Base-by-base conservation (phyloP, 2,113 vertebrate genomes). In the Lophochroa leadbeateri region DNA sequence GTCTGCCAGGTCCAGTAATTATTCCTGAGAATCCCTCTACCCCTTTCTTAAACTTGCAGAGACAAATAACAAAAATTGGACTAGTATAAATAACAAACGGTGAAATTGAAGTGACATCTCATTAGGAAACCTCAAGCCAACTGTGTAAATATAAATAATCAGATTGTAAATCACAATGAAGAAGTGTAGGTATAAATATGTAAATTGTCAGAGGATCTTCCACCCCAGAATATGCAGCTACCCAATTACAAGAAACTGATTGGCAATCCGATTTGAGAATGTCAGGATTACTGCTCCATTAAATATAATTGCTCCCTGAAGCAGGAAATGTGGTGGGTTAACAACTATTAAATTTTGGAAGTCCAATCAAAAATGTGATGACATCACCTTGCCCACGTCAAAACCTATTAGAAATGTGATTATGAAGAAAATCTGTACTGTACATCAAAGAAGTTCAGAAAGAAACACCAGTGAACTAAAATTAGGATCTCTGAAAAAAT, bases 261-360 rank as follows among this genome's bases (percentile, higher is more conserved):
- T 97, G 64, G 75, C 88, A 91, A 2, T 96, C 77, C 31, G 14
- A 98, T 31, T 91, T 25, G 58, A 90, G 77, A 67, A 88, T 76
- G 78, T 91, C 43, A 96, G 65, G 81, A 92, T 94, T 78, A 93
- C 53, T 95, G 83, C 77, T 94, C 96, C 94, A 96, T 97, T 97
- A 97, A 94, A 97, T 80, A 63, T 96, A 97, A 97, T 95, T 74
- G 60, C 55, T 98, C 93, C 95, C 95, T 92, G 92, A 95, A 94
- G 94, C 81, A 96, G 58, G 80, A 95, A 95, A 92, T 80, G 47
- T 97, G 67, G 74, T 91, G 61, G 47, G 57, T 96, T 97, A 93
- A 89, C 85, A 94, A 92, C 90, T 88, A 75, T 69, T 95, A 93
- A 84, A 93, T 97, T 95, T 92, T 95, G 69, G 87, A 96, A 77